Base-by-base conservation (phyloP, 2,888 invertebrate genomes). In the Rambutsinella grinnellia region DNA sequence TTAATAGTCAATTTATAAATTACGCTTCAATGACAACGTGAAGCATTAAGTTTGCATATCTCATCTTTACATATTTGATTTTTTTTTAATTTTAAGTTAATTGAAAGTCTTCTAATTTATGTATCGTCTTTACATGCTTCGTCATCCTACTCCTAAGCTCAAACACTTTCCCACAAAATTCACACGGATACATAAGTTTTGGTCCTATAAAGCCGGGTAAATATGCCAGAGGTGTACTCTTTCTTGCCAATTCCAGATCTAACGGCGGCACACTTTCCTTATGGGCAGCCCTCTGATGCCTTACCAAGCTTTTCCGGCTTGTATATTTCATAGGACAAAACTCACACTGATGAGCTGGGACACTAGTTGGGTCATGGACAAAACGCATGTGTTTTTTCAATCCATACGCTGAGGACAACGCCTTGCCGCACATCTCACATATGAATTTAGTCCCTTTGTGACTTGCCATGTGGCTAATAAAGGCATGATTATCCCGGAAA, bases 151-250 rank as follows among this genome's bases (percentile, higher is more conserved):
- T 24, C 36, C 60, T 26, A 2, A 68, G 17, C 1, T 46, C 23
- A 36, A 68, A 68, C n/a, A 68, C 68, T 19, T 68, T 68, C 6
- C 36, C 68, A 24, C 68, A 68, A 51, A 36, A 0, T 15, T 19
- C 17, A 49, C 68, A 68, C 0, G 68, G 68, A 68, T 15, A 68
- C 26, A 51, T 53, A 24, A 68, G 58, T n/a, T 36, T 68, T 1
- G 68, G 68, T n/a, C 68, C 68, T 10, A 60, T 60, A n/a, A 68
- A 51, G 1, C 28, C 60, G 2, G 47, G 23, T 15, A 57, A 27
- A 21, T 27, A 47, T 3, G 27, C 27, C 5, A n/a, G 2, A 2
- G 2, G 2, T 2, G 26, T 47, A 8, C 0, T 24, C 10, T 56
- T 66, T n/a, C 17, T 6, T 10, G 24, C 23, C 3, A 27, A 26